These are phyloP conservation scores for Tortricodes alternella DNA, from an alignment of 2,888 invertebrate genomes.

Conservation along the genomic window DNA sequence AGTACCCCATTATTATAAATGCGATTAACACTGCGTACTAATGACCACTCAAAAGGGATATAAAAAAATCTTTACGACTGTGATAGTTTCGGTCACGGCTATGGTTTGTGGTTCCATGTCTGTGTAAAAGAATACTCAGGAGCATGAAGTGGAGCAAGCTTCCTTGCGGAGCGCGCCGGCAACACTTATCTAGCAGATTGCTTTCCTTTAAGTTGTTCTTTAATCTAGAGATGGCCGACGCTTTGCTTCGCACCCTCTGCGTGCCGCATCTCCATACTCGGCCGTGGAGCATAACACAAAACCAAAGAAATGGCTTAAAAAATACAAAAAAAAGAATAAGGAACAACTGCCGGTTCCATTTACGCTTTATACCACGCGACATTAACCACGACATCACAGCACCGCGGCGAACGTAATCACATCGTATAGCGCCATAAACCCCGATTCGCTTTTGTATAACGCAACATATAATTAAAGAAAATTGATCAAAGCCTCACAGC, in stretches of 20 bases:
- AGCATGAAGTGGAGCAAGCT: constrained; percentile 57
- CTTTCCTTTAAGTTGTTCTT: constrained; percentile 82
- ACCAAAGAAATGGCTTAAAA: background rate
- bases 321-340: background rate
- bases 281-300: background rate
- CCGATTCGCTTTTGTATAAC: constrained; percentile 22
- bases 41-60: constrained; percentile 14
- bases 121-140: background rate
- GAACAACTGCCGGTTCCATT: background rate
- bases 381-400: constrained; percentile 13
- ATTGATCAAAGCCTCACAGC: constrained; percentile 40
- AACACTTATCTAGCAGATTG: constrained; percentile 82
- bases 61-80: constrained; percentile 20
- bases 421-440: constrained; percentile 17
- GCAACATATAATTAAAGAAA: constrained; percentile 29
- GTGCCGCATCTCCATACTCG: constrained; percentile 15
- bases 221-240: constrained; percentile 70
- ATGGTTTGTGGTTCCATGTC: background rate
- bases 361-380: constrained; percentile 11
- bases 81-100: constrained; percentile 17
- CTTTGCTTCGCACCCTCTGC: constrained; percentile 25
- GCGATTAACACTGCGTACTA: constrained; percentile 23
- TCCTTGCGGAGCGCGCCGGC: constrained; percentile 41
- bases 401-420: constrained; percentile 21
- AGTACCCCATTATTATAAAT: constrained; percentile 23